Conservation (phyloP, 2,888 invertebrate genomes). For the Leucozona laternaria region DNA sequence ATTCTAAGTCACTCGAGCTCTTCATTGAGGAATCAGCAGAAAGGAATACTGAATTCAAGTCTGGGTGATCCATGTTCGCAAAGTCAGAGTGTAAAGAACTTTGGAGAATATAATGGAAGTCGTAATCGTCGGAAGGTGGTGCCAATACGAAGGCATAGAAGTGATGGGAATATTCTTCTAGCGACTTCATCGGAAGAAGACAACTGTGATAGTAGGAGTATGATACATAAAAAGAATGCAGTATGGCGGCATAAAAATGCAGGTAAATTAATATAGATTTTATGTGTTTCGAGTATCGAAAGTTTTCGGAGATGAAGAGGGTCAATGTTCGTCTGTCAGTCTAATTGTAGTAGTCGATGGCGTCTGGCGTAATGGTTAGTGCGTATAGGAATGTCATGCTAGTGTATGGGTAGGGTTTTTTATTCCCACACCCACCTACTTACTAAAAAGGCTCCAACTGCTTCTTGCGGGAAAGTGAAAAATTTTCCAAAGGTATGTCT, state of each 20-base stretch:
- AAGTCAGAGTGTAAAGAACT: conserved; percentile 67
- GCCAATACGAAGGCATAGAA: conserved; percentile 74
- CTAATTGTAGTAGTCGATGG: too few species aligned
- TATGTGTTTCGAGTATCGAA: too few species aligned
- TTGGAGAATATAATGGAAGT: conserved; percentile 25
- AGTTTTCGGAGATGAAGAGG: too few species aligned
- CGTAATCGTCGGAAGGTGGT: conserved; percentile 62
- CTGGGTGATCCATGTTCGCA: conserved; percentile 56
- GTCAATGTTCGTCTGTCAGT: too few species aligned
- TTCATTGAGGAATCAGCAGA: conserved; percentile 35
- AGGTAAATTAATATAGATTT: conserved; percentile 10
- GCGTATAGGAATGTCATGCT: too few species aligned
- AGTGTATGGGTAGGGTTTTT: too few species aligned
- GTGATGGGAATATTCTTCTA: conserved; percentile 76
- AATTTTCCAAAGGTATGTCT: too few species aligned
- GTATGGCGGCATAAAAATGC: conserved; percentile 44
- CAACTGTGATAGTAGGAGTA: conserved; percentile 4
- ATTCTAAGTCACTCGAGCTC: conserved; percentile 72
- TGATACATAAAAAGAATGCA: conserved; percentile 29
- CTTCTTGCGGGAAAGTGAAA: too few species aligned
- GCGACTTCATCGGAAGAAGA: conserved; percentile 58
- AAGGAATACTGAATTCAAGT: conserved; percentile 16
- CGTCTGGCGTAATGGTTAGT: too few species aligned
- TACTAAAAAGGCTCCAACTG: too few species aligned
- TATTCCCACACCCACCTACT: too few species aligned